These are phyloP conservation scores for Dromiciops gliroides DNA, from an alignment of 2,113 vertebrate genomes.

Conservation along the genomic window DNA sequence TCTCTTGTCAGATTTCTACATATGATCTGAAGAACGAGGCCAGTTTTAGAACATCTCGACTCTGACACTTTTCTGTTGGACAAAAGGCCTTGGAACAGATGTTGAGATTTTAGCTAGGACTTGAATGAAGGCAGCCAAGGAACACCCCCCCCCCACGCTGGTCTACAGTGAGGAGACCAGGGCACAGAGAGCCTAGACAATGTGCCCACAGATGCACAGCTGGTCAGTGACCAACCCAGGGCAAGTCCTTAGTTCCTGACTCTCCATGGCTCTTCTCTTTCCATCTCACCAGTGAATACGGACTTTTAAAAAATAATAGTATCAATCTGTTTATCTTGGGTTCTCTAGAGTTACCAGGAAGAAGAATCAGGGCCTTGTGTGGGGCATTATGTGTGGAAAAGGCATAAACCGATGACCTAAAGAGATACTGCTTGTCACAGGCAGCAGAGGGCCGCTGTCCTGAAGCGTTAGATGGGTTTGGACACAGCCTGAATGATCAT, in stretches of 20 bases:
- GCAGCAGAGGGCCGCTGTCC: rapidly evolving
- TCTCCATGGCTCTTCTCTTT: background rate
- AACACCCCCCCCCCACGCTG: background rate
- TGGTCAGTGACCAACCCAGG: background rate
- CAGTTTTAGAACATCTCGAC: background rate
- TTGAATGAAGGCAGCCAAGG: background rate
- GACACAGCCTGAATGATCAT: background rate
- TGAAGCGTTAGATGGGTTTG: background rate
- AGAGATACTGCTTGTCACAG: background rate
- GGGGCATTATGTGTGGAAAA: background rate
- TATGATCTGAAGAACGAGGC: background rate
- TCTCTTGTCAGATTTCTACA: background rate
- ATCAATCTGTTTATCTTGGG: background rate
- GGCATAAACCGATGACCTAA: background rate
- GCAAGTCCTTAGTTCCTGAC: background rate
- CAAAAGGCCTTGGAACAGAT: background rate
- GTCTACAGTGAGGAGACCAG: background rate
- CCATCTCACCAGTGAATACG: background rate
- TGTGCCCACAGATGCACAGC: background rate
- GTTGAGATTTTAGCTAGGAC: background rate
- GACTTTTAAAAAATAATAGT: background rate
- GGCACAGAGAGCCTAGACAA: background rate
- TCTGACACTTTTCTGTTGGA: background rate
- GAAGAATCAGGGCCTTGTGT: background rate
- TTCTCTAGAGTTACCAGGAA: background rate